phyloP scores from a whole-genome alignment of 2,113 vertebrate genomes.

The Dasypus novemcinctus region DNA sequence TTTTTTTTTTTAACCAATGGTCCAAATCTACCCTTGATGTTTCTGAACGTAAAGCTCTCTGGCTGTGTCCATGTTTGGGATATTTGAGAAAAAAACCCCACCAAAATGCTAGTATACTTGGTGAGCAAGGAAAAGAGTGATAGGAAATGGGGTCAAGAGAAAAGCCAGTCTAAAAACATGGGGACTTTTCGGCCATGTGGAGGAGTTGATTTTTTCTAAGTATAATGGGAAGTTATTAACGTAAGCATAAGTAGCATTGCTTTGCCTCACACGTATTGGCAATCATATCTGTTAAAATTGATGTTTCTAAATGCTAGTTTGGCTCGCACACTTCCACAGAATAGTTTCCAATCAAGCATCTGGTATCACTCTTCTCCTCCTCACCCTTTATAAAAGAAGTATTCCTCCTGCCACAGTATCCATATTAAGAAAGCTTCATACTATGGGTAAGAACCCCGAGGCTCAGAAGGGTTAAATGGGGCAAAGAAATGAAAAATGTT shows the following conservation, averaged over 20 bases:
- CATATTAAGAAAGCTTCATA: not conserved
- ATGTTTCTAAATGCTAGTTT: not conserved
- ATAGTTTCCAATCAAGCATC: not conserved
- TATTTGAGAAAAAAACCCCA: not conserved
- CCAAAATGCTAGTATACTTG: not conserved
- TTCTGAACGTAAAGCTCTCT: not conserved
- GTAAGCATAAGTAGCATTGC: not conserved
- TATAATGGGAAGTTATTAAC: not conserved
- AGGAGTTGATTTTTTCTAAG: too few species aligned
- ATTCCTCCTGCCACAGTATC: accelerated
- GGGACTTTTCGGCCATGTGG: too few species aligned
- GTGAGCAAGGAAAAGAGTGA: too few species aligned
- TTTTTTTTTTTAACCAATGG: not conserved
- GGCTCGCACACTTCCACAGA: not conserved
- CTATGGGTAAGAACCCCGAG: not conserved
- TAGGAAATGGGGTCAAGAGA: not conserved
- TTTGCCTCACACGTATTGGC: accelerated
- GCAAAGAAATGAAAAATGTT: not conserved
- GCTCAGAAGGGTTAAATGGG: not conserved
- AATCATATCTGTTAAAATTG: not conserved
- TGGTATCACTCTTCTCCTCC: not conserved
- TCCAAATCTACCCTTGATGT: not conserved
- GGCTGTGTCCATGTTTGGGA: not conserved
- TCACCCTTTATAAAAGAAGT: not conserved
- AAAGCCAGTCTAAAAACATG: too few species aligned